Conservation (phyloP, 2,797 vertebrate genomes). For the Chaetodon trifasciatus region DNA sequence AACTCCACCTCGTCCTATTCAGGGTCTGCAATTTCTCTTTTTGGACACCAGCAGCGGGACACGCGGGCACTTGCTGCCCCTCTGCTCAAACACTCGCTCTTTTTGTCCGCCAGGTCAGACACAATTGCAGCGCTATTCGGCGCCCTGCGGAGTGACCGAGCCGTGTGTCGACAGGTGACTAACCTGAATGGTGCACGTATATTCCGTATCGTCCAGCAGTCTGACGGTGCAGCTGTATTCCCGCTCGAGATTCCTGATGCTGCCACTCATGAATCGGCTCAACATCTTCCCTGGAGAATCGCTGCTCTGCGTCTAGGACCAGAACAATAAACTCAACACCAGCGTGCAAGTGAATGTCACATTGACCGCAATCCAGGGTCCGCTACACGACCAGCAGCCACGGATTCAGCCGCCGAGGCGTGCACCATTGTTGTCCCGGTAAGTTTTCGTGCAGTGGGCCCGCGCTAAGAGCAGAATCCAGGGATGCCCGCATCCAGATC, state of each 20-base stretch:
- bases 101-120: constrained; percentile 50
- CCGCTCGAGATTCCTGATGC: constrained; percentile 97
- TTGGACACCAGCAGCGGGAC: constrained; percentile 49
- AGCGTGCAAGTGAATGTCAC: constrained; percentile 81
- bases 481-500: constrained; percentile 82
- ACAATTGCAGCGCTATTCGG: constrained; percentile 50
- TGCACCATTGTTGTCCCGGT: constrained; percentile 79
- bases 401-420: constrained; percentile 60
- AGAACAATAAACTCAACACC: constrained; percentile 83
- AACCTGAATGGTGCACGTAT: constrained; percentile 98
- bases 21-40: not conserved
- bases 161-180: constrained; percentile 80
- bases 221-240: constrained; percentile 97
- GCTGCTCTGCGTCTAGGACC: constrained; percentile 81
- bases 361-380: constrained; percentile 75
- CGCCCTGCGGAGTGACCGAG: constrained; percentile 25
- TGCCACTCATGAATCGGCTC: constrained; percentile 98
- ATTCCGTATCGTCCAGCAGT: constrained; percentile 98
- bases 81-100: constrained; percentile 42
- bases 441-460: constrained; percentile 64
- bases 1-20: constrained; percentile 1
- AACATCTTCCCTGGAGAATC: constrained; percentile 91
- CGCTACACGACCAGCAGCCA: constrained; percentile 67
- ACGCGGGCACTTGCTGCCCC: constrained; percentile 42
- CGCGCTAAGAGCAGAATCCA: constrained; percentile 55